These are phyloP conservation scores for Cataglyphis albicans DNA, from an alignment of 2,888 invertebrate species.

Conservation along the genomic window DNA sequence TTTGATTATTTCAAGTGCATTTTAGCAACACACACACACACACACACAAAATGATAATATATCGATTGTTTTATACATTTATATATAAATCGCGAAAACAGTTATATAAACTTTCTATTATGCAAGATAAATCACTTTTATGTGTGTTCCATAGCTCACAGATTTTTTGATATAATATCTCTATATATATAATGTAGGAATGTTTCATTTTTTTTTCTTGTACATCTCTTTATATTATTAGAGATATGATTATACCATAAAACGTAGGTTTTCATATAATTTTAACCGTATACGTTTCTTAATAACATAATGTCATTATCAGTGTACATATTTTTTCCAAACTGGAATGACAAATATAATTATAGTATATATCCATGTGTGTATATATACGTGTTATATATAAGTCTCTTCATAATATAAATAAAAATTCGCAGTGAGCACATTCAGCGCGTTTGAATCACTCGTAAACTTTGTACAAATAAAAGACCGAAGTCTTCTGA, in stretches of 20 bases:
- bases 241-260: constrained; percentile 55
- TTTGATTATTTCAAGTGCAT: constrained; percentile 12
- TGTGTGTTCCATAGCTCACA: constrained; percentile 58
- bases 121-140: constrained; percentile 46
- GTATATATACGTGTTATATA: constrained; percentile 64
- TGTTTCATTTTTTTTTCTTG: constrained; percentile 49
- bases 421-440: constrained; percentile 73
- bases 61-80: constrained; percentile 16
- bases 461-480: constrained; percentile 75
- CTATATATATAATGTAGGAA: constrained; percentile 59
- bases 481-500: constrained; percentile 69
- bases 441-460: constrained; percentile 60
- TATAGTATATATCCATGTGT: constrained; percentile 63
- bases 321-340: constrained; percentile 67
- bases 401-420: constrained; percentile 71
- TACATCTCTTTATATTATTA: constrained; percentile 40
- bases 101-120: constrained; percentile 13
- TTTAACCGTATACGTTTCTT: constrained; percentile 67
- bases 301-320: constrained; percentile 66
- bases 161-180: constrained; percentile 48
- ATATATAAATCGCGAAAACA: constrained; percentile 17
- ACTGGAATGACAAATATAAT: constrained; percentile 77
- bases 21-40: not conserved
- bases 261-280: constrained; percentile 57
- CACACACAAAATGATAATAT: not conserved